Percentiles rank a stretch among this genome's conserved stretches.
phyloP scores from a whole-genome alignment of 53 echinoderm and acorn worm species.

The Henricia sp. region DNA sequence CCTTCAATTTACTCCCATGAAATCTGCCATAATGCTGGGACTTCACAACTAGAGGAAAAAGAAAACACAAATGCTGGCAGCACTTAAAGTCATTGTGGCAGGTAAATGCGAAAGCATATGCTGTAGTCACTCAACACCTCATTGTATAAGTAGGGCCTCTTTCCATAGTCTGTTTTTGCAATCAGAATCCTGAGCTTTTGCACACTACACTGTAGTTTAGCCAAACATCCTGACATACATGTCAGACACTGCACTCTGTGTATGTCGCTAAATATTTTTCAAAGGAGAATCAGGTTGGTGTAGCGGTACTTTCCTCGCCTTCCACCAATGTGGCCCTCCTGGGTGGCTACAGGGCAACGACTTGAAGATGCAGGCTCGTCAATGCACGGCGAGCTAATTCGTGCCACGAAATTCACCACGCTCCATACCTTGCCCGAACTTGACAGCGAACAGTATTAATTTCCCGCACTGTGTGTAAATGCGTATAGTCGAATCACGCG shows the following conservation, averaged over 20 bases:
- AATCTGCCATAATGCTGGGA: conserved; percentile 6
- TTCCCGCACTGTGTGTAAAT: too few species aligned
- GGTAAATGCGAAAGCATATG: neutral
- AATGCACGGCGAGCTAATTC: too few species aligned
- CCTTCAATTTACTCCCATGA: conserved; percentile 16
- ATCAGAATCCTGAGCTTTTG: neutral
- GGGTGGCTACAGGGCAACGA: too few species aligned
- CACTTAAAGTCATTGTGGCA: neutral
- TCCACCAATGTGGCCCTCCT: too few species aligned
- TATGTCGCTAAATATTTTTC: conserved; percentile 47
- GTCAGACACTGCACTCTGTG: neutral
- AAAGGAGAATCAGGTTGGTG: too few species aligned
- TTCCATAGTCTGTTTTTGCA: neutral
- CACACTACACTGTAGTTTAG: conserved; percentile 20
- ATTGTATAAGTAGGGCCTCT: conserved; percentile 4
- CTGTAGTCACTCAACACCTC: conserved; percentile 37
- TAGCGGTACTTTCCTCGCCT: too few species aligned
- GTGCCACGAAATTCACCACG: too few species aligned
- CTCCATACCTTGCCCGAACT: too few species aligned
- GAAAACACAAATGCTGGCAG: neutral
- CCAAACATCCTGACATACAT: conserved; percentile 16
- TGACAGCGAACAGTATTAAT: too few species aligned
- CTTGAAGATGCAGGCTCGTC: too few species aligned
- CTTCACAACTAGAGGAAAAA: neutral
- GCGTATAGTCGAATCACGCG: too few species aligned